Conservation (phyloP, 2,797 vertebrate species). For the Thunnus albacares region DNA sequence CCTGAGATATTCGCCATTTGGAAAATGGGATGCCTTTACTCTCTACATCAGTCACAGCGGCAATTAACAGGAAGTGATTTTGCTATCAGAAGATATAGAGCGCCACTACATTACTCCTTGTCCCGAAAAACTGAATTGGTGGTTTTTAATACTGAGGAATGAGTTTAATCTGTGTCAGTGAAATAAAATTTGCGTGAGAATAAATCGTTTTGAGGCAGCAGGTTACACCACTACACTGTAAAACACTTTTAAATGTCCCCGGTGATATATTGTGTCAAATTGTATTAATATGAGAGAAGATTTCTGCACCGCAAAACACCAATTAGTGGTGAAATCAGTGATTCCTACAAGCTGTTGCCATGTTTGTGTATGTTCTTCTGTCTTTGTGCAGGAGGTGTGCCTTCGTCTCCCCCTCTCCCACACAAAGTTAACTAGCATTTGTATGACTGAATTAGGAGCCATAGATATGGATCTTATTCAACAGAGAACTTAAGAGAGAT, state of each 20-base stretch:
- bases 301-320: not conserved
- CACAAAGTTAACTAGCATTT: not conserved
- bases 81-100: conserved; percentile 17
- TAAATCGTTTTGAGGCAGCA: conserved; percentile 12
- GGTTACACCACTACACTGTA: not conserved
- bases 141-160: conserved; percentile 11
- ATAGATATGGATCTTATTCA: conserved; percentile 23
- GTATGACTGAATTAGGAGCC: not conserved
- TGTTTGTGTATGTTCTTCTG: not conserved
- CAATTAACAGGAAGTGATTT: conserved; percentile 50
- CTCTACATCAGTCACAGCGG: conserved; percentile 42
- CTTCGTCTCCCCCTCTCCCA: not conserved
- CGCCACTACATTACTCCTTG: not conserved
- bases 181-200: conserved; percentile 1
- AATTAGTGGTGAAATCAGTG: not conserved
- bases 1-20: conserved; percentile 59
- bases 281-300: conserved; percentile 8
- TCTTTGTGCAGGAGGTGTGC: conserved; percentile 16
- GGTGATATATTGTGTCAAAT: not conserved
- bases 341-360: conserved; percentile 7
- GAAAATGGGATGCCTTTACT: conserved; percentile 42
- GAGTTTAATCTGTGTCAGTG: conserved; percentile 4
- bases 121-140: not conserved
- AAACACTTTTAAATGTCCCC: not conserved
- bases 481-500: conserved; percentile 30